Evolutionary conservation across 2,797 vertebrate species (phyloP), one percentile per base, ranked within the genome.

Genomic region (Crenichthys baileyi): DNA sequence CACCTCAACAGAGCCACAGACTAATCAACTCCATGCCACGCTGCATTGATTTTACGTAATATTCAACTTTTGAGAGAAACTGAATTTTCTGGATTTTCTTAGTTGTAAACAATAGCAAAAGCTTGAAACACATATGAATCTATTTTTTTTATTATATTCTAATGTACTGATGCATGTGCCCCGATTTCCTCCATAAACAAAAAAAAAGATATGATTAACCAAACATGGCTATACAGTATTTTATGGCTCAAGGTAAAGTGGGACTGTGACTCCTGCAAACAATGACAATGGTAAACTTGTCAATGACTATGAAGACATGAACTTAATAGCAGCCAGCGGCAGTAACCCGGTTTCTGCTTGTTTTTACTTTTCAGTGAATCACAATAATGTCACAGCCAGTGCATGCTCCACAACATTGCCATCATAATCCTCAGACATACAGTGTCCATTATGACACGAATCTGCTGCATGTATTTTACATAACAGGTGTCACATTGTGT

Each of bases 341-440:
- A 63, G 22, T 61, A 60, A 20, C 78, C 78, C 80, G 65, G 74
- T 87, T 80, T 80, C 78, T 72, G 76, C 75, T 65, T 46, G 60
- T 55, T 85, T 58, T 78, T 67, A 53, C 74, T 75, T 77, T 81
- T 85, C 83, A 70, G 87, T 90, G 90, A 65, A 76, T 92, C 88
- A 92, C 87, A 89, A 81, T 77, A 81, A 94, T 87, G 89, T 91
- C 89, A 91, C 88, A 84, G 89, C 91, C 87, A 88, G 93, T 89
- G 88, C 85, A 88, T 36, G 72, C 87, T 81, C 70, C 83, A 78
- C 82, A 84, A 53, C 70, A 82, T 81, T 89, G 85, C 79, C 90
- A 88, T 89, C 83, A 77, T 83, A 83, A 77, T 87, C 81, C 88
- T 84, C 73, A 85, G 78, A 91, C 84, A 91, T 76, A 90, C 73